Conservation (phyloP, 2,113 vertebrate species). For the Zosterops lateralis region DNA sequence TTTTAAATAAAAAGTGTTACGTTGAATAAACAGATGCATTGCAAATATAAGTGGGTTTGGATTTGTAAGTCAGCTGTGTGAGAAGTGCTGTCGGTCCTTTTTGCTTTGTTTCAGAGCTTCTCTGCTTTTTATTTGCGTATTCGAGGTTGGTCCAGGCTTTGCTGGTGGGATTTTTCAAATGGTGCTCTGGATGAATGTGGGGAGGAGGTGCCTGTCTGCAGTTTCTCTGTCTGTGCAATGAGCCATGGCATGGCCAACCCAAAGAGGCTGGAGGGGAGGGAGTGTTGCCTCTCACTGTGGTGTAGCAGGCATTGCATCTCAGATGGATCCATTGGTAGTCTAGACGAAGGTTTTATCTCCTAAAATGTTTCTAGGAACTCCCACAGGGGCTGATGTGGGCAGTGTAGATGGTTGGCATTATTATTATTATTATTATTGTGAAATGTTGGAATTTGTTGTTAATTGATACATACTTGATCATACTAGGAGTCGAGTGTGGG, state of each 20-base stretch:
- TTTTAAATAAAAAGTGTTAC: rapidly evolving
- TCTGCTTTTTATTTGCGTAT: neutral
- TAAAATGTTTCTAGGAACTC: neutral
- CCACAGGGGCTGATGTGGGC: neutral
- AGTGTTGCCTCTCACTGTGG: neutral
- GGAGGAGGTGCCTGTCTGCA: neutral
- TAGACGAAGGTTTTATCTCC: neutral
- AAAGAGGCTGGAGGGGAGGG: neutral
- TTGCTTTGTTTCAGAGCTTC: neutral
- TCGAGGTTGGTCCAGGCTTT: neutral
- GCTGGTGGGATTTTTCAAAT: neutral
- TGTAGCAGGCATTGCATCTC: neutral
- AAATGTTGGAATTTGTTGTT: neutral
- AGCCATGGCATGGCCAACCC: neutral
- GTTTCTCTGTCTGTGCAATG: neutral
- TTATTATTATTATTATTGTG: neutral
- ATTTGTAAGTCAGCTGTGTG: neutral
- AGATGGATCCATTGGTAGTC: neutral
- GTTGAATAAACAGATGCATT: neutral
- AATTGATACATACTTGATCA: neutral
- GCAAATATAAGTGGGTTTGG: neutral
- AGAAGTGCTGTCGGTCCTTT: neutral
- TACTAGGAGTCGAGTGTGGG: neutral
- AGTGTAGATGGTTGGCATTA: neutral
- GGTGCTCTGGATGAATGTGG: rapidly evolving